phyloP scores from a whole-genome alignment of 2,113 vertebrate genomes.

The Hippopotamus amphibius region DNA sequence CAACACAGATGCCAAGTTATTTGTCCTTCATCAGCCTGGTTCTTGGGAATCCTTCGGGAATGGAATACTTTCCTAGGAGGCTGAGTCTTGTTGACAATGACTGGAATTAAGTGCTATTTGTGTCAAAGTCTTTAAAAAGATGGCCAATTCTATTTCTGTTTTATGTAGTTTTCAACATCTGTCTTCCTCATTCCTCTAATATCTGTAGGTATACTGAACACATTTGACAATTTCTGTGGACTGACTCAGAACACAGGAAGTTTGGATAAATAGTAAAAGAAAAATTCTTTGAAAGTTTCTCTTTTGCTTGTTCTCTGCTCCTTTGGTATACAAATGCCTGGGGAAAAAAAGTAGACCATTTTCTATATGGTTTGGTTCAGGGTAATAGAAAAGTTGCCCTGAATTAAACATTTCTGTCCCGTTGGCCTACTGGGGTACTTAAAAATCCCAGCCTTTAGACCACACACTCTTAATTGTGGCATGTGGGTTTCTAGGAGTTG shows the following conservation, averaged over 20 bases:
- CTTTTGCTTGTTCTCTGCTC: neutral
- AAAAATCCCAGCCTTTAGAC: neutral
- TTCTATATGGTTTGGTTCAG: neutral
- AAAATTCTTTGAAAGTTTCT: neutral
- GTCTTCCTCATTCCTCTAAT: constrained; percentile 31
- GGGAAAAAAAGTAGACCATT: neutral
- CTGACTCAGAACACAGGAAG: neutral
- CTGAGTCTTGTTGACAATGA: neutral
- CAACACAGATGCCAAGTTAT: neutral
- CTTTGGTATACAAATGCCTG: neutral
- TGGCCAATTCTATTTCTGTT: neutral
- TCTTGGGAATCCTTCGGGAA: neutral
- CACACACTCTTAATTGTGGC: neutral
- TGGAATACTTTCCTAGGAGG: neutral
- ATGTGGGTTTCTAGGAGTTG: constrained; percentile 34
- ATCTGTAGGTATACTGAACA: neutral
- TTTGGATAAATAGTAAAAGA: neutral
- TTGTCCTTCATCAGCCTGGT: neutral
- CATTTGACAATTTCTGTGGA: constrained; percentile 20
- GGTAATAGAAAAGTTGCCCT: neutral
- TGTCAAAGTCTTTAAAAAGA: constrained; percentile 22
- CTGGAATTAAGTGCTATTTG: neutral
- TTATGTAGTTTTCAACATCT: constrained; percentile 4
- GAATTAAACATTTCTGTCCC: constrained; percentile 11
- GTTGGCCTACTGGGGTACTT: neutral